Evolutionary conservation across 2,113 vertebrate species (phyloP), one percentile per base, ranked within the genome.

Genomic region (Myotis lucifugus): DNA sequence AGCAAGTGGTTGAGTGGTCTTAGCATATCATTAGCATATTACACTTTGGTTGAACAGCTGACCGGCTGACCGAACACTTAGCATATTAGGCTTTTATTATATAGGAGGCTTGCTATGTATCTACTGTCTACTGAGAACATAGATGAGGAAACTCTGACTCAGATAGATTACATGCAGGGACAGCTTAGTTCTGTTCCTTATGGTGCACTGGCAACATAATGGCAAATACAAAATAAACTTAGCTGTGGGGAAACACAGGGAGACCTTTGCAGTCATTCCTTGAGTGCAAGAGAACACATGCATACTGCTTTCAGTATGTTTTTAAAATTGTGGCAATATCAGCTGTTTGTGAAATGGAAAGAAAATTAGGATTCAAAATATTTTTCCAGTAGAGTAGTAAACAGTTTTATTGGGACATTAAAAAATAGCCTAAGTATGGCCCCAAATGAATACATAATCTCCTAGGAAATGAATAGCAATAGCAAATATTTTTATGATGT

Each of bases 351-450:
- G 69, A 93, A 91, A 88, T 56, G 27, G 56, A 79, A 94, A 73
- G 40, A 83, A 93, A 96, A 79, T 87, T 69, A 86, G 84, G 34
- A 86, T 83, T 83, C 56, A 72, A 76, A 93, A 79, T 78, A 69
- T 61, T 85, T 89, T 92, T 82, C 27, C 40, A 78, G 29, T 85
- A 82, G 37, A 84, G 17, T 27, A 82, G 29, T 77, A 32, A 78
- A 21, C 34, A 48, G 23, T 74, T 73, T 74, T 73, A 70, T 52
- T 74, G 56, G 40, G 83, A 69, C 40, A 67, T 34, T 92, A 17
- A 40, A 89, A 64, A 73, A 67, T n/a, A 87, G 32, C 29, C 40
- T 73, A 54, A 94, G 73, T 88, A 61, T 74, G 21, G 5, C 54
- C 61, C 11, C 5, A 72, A 86, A 67, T 8, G 29, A 66, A 76